phyloP scores from a whole-genome alignment of 1,140 invertebrate species.

The Hormaphis cornu region DNA sequence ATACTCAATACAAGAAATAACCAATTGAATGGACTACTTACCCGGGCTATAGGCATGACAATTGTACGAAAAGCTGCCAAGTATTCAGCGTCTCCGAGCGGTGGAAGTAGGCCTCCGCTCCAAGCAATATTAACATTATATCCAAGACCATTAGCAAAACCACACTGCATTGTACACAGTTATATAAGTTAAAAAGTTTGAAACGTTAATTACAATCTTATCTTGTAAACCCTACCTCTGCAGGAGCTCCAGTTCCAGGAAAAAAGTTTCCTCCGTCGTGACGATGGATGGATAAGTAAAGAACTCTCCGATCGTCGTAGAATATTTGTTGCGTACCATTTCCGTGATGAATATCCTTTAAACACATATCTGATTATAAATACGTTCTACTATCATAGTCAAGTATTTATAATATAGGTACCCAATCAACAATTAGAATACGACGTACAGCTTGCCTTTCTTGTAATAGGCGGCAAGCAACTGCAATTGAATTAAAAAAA shows the following conservation, averaged over 20 bases:
- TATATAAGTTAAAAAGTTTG: not conserved
- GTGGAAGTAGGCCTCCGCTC: slow-evolving; percentile 80
- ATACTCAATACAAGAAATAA: not conserved
- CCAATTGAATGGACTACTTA: slow-evolving; percentile 36
- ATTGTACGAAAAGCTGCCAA: slow-evolving; percentile 89
- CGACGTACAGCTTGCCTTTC: slow-evolving; percentile 74
- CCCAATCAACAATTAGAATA: slow-evolving; percentile 96
- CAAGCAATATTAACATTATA: slow-evolving; percentile 96
- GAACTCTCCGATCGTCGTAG: slow-evolving; percentile 86
- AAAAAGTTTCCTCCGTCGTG: slow-evolving; percentile 99
- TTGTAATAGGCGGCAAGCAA: slow-evolving; percentile 82
- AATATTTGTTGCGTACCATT: slow-evolving; percentile 99
- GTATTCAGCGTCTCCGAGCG: slow-evolving; percentile 95
- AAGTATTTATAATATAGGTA: slow-evolving; percentile 40
- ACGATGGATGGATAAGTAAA: slow-evolving; percentile 96
- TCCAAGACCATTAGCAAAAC: slow-evolving; percentile 79
- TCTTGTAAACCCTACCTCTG: slow-evolving; percentile 50
- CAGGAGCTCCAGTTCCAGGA: slow-evolving; percentile 88
- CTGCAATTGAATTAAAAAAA: slow-evolving; percentile 98
- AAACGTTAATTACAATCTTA: not conserved
- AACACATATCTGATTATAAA: not conserved
- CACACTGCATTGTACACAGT: slow-evolving; percentile 51
- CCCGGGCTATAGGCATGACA: slow-evolving; percentile 83
- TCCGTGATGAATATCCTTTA: slow-evolving; percentile 95
- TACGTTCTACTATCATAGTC: not conserved